A percentile compares a stretch with the other conserved stretches of the same genome.
Evolutionary conservation across 2,113 vertebrate species (phyloP).

Genomic region (Rhea americana): DNA sequence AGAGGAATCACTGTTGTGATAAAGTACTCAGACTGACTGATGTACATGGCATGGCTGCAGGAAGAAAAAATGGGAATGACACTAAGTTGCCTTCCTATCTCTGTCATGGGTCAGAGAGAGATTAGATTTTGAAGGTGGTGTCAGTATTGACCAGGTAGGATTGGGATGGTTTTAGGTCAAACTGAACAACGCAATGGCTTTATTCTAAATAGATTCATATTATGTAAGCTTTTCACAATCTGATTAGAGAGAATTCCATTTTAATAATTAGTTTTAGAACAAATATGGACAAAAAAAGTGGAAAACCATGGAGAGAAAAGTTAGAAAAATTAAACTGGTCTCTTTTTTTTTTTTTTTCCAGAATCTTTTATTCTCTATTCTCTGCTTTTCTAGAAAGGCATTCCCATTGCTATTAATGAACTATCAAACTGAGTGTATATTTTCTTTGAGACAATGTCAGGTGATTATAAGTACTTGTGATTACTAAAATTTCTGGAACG

Average conservation of each 20-base stretch:
- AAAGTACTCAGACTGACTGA: neutral
- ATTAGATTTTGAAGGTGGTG: neutral
- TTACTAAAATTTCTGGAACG: neutral
- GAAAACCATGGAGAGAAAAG: neutral
- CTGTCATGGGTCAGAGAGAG: neutral
- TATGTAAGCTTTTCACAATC: neutral
- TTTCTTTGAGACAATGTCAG: neutral
- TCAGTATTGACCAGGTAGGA: neutral
- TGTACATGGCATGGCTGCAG: neutral
- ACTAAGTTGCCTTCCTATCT: neutral
- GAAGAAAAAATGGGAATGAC: neutral
- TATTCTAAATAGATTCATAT: no score
- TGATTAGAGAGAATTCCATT: neutral
- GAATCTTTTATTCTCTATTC: neutral
- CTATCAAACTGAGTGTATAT: neutral
- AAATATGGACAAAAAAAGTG: neutral
- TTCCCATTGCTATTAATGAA: neutral
- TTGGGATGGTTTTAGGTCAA: no score
- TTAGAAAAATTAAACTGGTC: neutral
- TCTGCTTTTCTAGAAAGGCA: neutral
- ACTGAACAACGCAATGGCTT: no score
- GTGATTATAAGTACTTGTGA: neutral
- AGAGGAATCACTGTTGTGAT: neutral
- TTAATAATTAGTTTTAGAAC: neutral
- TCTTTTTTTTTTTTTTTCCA: neutral